Evolutionary conservation across 1,140 invertebrate genomes (phyloP), one percentile per base, ranked within the genome.

Genomic region (Phortica variegata): DNA sequence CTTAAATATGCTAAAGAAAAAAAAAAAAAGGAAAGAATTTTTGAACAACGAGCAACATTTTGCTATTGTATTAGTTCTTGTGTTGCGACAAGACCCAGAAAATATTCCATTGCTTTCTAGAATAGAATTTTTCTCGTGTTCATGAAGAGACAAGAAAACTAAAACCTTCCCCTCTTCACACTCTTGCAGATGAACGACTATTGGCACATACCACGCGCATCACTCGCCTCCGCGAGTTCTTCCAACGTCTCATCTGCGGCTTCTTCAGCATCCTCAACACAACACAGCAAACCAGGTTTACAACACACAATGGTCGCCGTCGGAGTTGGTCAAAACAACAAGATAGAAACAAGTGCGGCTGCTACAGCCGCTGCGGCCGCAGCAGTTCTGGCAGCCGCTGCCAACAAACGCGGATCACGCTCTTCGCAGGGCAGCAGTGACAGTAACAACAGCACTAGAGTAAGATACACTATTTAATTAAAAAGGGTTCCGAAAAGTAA

Each of bases 171-270:
- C 2, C 21, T 45, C 12, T 6, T 29, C 12, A 29, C 12, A 12
- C 26, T 10, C 8, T 81, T 79, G 16, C 78, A 84, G 83, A 83
- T 84, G 68, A 79, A 82, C 71, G 74, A 70, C 49, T 81, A 82
- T 54, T 89, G 86, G 86, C 86, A 88, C 69, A 89, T 89, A 74
- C 87, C 87, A 54, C 82, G 87, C 78, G 86, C 87, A 58, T 87
- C 87, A 61, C 77, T 89, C 54, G 81, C 85, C 56, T 82, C 85
- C 48, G 81, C 85, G 50, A 81, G 84, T 50, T 84, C 83, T 46
- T 82, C 82, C 43, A 82, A 82, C 50, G 82, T 81, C 34, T 81
- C 83, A 58, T 81, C 82, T 52, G 61, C 63, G 16, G 68, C 65
- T 47, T 73, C 69, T 7, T 65, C 61, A 1, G 65, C 72, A 37